These are phyloP conservation scores for Monarcha castaneiventris DNA, from an alignment of 2,113 vertebrate species.

Conservation along the genomic window DNA sequence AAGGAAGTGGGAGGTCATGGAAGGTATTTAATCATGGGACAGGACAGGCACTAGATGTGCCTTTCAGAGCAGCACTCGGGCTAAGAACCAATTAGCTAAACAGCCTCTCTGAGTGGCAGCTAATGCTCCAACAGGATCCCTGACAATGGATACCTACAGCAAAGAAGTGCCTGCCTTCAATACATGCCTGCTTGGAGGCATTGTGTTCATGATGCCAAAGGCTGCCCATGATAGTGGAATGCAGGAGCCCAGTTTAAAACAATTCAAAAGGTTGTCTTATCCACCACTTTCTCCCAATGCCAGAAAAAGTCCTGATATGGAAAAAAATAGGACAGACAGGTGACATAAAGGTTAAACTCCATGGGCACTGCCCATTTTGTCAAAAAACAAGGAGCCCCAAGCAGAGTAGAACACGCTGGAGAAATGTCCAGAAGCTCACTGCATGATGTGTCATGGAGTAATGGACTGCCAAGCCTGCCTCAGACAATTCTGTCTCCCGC, in stretches of 20 bases:
- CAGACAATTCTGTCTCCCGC: accelerated
- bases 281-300: neutral
- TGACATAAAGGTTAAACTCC: neutral
- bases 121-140: neutral
- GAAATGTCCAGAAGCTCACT: neutral
- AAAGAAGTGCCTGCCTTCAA: neutral
- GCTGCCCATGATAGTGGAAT: neutral
- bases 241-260: neutral
- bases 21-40: neutral
- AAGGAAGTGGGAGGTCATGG: neutral
- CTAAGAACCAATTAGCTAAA: neutral
- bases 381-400: neutral
- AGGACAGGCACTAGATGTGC: neutral
- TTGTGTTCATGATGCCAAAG: neutral
- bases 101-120: neutral
- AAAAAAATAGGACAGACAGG: neutral
- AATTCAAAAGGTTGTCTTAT: neutral
- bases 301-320: neutral
- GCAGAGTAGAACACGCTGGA: neutral
- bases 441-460: neutral
- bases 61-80: neutral
- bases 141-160: neutral
- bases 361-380: neutral
- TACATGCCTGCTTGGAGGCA: neutral
- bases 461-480: neutral